Percentiles rank a stretch among this genome's conserved stretches.
Evolutionary conservation across 1,140 invertebrate species (phyloP).

Genomic region (Zaprionus tsacasi): DNA sequence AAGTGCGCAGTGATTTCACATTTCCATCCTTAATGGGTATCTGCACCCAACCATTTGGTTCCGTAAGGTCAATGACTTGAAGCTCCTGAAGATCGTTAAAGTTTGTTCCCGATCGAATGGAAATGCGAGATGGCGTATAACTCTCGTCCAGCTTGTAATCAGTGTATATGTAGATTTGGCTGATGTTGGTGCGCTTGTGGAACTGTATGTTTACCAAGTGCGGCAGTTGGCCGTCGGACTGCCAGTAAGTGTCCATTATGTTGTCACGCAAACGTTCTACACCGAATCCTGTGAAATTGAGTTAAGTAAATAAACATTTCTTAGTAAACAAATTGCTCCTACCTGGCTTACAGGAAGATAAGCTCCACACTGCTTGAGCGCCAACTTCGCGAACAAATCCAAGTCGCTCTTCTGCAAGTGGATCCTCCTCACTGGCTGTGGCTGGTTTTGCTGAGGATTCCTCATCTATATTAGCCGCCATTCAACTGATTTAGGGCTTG

Average conservation of each 20-base stretch:
- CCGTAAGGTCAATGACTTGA: conserved; percentile 96
- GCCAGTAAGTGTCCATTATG: conserved; percentile 99
- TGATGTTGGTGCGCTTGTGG: conserved; percentile 96
- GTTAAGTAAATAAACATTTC: not conserved
- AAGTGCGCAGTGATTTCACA: conserved; percentile 95
- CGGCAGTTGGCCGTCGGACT: conserved; percentile 98
- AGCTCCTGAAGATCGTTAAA: conserved; percentile 99
- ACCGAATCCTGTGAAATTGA: conserved; percentile 91
- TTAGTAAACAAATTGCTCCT: conserved; percentile 19
- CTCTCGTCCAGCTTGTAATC: conserved; percentile 99
- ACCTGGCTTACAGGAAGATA: conserved; percentile 99
- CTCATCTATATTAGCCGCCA: conserved; percentile 65
- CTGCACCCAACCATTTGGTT: conserved; percentile 97
- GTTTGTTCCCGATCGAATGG: conserved; percentile 96
- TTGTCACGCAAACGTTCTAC: conserved; percentile 98
- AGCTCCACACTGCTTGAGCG: conserved; percentile 97
- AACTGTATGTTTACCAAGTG: conserved; percentile 99
- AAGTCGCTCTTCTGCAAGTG: conserved; percentile 89
- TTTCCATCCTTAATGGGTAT: conserved; percentile 96
- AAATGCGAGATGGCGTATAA: conserved; percentile 98
- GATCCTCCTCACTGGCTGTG: conserved; percentile 83
- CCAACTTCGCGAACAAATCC: conserved; percentile 96
- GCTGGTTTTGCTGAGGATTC: conserved; percentile 52
- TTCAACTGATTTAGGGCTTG: conserved; percentile 2
- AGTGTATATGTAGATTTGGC: conserved; percentile 98